Evolutionary conservation across 1,140 invertebrate genomes (phyloP), one percentile per base, ranked within the genome.

Genomic region (Drepana arcuata): DNA sequence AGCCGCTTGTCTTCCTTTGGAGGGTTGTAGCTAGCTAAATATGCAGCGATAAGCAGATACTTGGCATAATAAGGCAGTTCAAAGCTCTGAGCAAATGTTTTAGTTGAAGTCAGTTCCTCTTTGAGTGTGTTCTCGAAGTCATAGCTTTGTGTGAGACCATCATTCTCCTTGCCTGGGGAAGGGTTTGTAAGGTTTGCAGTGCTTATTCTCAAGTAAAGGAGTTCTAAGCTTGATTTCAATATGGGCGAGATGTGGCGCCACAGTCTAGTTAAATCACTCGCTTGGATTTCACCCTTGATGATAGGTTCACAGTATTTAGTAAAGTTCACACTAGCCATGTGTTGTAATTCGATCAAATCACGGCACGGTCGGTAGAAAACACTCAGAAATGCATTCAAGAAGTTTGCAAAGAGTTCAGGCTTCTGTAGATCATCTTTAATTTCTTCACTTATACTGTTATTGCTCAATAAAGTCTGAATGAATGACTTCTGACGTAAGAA

Each of bases 21-120:
- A 0, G 93, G 92, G 79, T 96, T 96, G 57, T 96, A 94, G 13
- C 95, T 97, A 0, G 95, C 95, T 37, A 97, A 79, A 71, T 94
- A 97, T 4, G 94, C 91, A 13, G 95, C 93, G 14, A 97, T 93
- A 2, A 97, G 75, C 18, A 97, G 84, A 71, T 89, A 96, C 72
- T 96, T 96, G 0, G 92, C 91, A 75, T 95, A 96, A 62, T 90
- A 95, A 0, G 95, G 95, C 2, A 97, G 78, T 66, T 97, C 94
- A 31, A 95, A 87, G 39, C 87, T 90, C 41, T 92, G 86, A 2
- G 87, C 87, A 52, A 88, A 77, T 14, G 85, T 84, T 30, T 80
- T 84, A 32, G 84, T 87, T 3, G 85, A 86, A 26, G 70, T 77
- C 7, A 79, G 39, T 34, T 83, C 80, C 18, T 84, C 69, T 56